Evolutionary conservation across 2,113 vertebrate genomes (phyloP), one percentile per base, ranked within the genome.

Genomic region (Orientallactaga bullata): DNA sequence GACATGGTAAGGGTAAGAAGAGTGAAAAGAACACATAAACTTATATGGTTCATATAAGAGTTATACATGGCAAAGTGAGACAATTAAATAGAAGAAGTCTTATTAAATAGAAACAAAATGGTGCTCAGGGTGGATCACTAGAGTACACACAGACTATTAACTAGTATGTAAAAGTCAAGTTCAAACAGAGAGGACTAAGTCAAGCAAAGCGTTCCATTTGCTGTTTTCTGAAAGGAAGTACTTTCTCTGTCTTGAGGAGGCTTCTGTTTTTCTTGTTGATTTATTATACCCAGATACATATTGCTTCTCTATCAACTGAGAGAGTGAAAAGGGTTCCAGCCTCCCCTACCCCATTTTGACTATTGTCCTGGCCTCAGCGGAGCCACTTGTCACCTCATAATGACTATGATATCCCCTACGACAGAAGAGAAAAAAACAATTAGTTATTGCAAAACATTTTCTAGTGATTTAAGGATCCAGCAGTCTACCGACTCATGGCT

Each of bases 401-500:
- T 95, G 93, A 84, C 96, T 97, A 88, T 96, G 94, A 96, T 95
- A 96, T 98, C 97, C 98, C 97, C 95, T 95, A 91, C 74, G 87
- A 83, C 92, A 97, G 91, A 93, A 86, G 68, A 94, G 94, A 97
- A 97, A 96, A 94, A 88, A 94, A 55, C 73, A 60, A 92, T 96
- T 96, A 95, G 90, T 88, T 95, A 78, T 96, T 98, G 94, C 94
- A 96, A 98, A 98, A 97, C 84, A 98, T 88, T 98, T 98, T 97
- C 93, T 88, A 97, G 95, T 98, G 97, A 98, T 97, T 98, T 98
- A 98, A 98, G 95, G 91, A 83, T 97, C 85, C 89, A 96, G 73
- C 47, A 95, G 95, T 97, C 97, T 82, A 96, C 85, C 63, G 95
- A 82, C 87, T 97, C 79, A 72, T 93, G 72, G 77, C 87, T 97